Percentiles rank a stretch among this genome's conserved stretches.
These are phyloP conservation scores for Dicaeum eximium DNA, from an alignment of 2,113 vertebrate genomes.

Conservation along the genomic window DNA sequence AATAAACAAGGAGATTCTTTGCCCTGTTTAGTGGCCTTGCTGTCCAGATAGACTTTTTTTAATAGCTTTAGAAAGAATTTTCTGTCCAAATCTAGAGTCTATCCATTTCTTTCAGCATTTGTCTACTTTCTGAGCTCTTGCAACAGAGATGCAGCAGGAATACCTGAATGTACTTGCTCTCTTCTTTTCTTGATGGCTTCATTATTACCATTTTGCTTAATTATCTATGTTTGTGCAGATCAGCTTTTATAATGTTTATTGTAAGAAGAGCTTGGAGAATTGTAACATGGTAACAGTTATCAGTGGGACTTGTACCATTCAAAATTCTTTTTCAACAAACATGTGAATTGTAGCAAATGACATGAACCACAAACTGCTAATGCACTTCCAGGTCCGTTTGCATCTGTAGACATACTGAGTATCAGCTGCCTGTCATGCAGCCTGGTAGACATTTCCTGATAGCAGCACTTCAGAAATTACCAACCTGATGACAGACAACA, in stretches of 20 bases:
- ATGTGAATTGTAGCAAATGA: not conserved
- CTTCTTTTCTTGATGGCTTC: not conserved
- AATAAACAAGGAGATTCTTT: conserved; percentile 15
- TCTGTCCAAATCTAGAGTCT: not conserved
- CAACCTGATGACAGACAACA: not conserved
- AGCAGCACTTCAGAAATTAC: not conserved
- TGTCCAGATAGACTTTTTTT: not conserved
- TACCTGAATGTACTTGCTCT: not conserved
- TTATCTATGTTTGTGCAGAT: not conserved
- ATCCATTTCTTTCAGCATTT: not conserved
- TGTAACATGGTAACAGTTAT: not conserved
- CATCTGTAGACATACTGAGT: not conserved
- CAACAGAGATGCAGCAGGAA: not conserved
- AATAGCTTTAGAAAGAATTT: not conserved
- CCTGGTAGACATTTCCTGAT: not conserved
- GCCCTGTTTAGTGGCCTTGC: not conserved
- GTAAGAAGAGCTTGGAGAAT: not conserved
- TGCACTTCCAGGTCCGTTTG: not conserved
- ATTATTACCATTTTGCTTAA: not conserved
- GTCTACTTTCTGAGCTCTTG: not conserved
- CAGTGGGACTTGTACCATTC: not conserved
- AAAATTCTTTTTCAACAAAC: not conserved
- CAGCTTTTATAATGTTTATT: not conserved
- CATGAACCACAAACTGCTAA: not conserved
- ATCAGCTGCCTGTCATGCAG: not conserved